Percentiles rank a stretch among this genome's conserved stretches.
Conservation (phyloP, 2,113 vertebrate genomes). For the Arothron firmamentum region DNA sequence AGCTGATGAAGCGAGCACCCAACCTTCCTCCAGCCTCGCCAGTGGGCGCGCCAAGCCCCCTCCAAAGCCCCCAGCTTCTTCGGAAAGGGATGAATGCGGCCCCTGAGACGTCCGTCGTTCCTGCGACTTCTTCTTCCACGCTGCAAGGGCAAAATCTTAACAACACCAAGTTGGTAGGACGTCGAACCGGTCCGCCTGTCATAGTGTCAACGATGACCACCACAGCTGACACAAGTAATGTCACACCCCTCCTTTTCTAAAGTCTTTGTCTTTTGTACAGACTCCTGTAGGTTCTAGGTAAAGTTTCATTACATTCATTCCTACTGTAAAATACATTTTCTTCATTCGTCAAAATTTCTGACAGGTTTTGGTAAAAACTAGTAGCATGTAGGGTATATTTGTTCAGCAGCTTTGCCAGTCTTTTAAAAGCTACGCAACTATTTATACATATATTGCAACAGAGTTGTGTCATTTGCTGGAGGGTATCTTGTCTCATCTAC, state of each 20-base stretch:
- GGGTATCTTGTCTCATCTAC: constrained; percentile 53
- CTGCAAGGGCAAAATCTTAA: constrained; percentile 63
- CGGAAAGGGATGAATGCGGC: constrained; percentile 72
- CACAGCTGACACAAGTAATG: constrained; percentile 92
- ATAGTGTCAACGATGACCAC: constrained; percentile 91
- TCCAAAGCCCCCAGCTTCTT: constrained; percentile 85
- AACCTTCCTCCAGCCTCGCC: constrained; percentile 71
- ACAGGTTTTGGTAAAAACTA: background rate
- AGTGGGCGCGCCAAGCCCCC: constrained; percentile 67
- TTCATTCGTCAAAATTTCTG: constrained; percentile 4
- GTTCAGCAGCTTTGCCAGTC: constrained; percentile 64
- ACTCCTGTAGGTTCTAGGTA: background rate
- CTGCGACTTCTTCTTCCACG: constrained; percentile 39
- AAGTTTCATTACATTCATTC: constrained; percentile 2
- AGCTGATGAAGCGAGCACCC: constrained; percentile 91
- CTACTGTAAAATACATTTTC: constrained; percentile 19
- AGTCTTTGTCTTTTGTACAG: constrained; percentile 7
- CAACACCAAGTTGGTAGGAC: constrained; percentile 81
- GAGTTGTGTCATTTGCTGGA: constrained; percentile 59
- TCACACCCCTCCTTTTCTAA: constrained; percentile 15
- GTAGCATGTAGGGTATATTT: constrained; percentile 49
- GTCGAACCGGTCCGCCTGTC: constrained; percentile 91
- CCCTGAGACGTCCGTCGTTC: constrained; percentile 59
- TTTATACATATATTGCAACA: constrained; percentile 58
- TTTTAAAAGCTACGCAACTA: constrained; percentile 52